phyloP scores from a whole-genome alignment of 2,888 invertebrate species.

The Agrotis ipsilon region DNA sequence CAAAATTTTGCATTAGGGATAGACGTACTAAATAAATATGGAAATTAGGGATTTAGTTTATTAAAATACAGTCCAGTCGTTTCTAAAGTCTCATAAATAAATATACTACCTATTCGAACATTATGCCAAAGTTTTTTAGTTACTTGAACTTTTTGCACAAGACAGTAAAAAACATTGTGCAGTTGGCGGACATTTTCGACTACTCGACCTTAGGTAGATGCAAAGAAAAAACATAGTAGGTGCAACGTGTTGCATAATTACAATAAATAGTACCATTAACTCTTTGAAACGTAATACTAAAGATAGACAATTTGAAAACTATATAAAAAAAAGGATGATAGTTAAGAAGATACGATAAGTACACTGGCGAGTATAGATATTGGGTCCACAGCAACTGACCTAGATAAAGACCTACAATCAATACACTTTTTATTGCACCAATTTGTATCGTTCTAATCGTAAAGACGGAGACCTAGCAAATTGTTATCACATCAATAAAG shows the following conservation, averaged over 20 bases:
- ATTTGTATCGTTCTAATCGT: conserved; percentile 20
- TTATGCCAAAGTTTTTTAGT: too few relatives aligned
- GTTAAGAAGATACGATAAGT: neutral
- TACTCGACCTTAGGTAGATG: too few relatives aligned
- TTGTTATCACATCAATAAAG: conserved; percentile 18
- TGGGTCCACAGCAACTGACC: neutral
- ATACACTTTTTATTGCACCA: conserved; percentile 1
- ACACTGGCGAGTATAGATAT: neutral
- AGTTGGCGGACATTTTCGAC: too few relatives aligned
- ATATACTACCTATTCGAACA: too few relatives aligned
- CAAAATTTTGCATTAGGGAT: conserved; percentile 28
- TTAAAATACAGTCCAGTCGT: too few relatives aligned
- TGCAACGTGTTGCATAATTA: too few relatives aligned
- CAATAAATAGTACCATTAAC: too few relatives aligned
- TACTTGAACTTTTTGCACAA: too few relatives aligned
- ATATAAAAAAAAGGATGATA: neutral
- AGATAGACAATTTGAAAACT: neutral
- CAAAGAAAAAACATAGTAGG: too few relatives aligned
- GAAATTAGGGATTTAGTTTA: conserved; percentile 3
- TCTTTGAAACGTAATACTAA: neutral
- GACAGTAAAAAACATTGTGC: too few relatives aligned
- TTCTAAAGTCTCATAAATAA: too few relatives aligned
- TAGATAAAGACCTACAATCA: neutral
- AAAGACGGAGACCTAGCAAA: neutral
- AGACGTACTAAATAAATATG: conserved; percentile 7